Evolutionary conservation across 2,797 vertebrate genomes (phyloP), one percentile per base, ranked within the genome.

Genomic region (Orientallactaga sibirica): DNA sequence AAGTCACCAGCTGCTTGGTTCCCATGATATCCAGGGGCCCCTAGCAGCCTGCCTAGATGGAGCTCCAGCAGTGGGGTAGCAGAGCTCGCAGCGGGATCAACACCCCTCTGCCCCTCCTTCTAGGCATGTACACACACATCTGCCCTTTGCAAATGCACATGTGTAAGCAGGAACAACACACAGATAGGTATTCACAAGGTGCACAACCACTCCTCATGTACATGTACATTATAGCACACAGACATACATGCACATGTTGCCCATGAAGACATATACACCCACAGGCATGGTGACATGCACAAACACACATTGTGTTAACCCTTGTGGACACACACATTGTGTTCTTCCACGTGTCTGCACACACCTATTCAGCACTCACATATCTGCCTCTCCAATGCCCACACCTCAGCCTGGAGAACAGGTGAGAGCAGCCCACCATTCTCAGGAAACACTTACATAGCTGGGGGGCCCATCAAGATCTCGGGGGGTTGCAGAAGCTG

Each of bases 11-110:
- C 27, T 27, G 20, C 66, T 37, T 48, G 1, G 58, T 19, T 19
- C 29, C 18, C 22, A 3, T 0, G 10, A 7, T 2, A 25, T 62
- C 16, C 5, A 0, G n/a, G 37, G 16, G 29, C 43, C 27, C n/a
- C 18, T 4, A 41, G 41, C 61, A 55, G 1, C 70, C 52, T 18
- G 16, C 43, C 61, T 29, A 22, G 29, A n/a, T 11, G 19, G 19
- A 52, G 43, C 8, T 25, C 78, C 19, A 1, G 3, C 3, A 9
- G 7, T 1, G 5, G n/a, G 27, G 29, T 41, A n/a, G 55, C 48
- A 9, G 86, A 76, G 37, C 27, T 67, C 52, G 2, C 24, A 8
- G 5, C 2, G 15, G 74, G 12, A 8, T 7, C 48, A 48, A 10
- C 55, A 19, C 0, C 4, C 41, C 18, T 29, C 24, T n/a, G 14